These are phyloP conservation scores for Aphelinus atriplicis DNA, from an alignment of 1,140 invertebrate species.

Conservation along the genomic window DNA sequence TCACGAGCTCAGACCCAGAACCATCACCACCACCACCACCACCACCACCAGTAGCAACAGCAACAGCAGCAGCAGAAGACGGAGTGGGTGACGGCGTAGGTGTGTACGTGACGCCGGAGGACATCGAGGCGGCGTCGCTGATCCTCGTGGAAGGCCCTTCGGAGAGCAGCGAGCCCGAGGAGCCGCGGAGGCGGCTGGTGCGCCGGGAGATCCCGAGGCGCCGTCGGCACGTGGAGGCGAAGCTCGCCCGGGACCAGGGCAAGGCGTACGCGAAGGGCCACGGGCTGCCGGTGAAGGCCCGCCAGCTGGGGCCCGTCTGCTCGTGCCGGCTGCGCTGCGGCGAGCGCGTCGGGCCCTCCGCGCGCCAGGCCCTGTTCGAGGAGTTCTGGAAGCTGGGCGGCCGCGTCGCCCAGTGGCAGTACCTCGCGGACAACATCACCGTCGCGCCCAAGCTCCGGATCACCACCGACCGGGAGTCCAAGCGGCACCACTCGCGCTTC, in stretches of 20 bases:
- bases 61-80: too few relatives aligned
- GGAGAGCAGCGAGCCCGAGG: too few relatives aligned
- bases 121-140: too few relatives aligned
- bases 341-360: not conserved
- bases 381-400: constrained; percentile 14
- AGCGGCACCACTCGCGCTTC: not conserved
- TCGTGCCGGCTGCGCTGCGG: not conserved
- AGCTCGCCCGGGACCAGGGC: not conserved
- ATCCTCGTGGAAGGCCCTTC: too few relatives aligned
- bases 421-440: not conserved
- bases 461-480: not conserved
- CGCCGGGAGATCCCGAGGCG: too few relatives aligned
- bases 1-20: too few relatives aligned
- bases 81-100: too few relatives aligned
- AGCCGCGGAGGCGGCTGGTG: too few relatives aligned
- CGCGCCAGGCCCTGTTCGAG: not conserved
- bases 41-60: too few relatives aligned
- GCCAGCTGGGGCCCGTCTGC: constrained; percentile 1
- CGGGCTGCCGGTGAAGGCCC: not conserved
- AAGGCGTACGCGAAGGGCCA: constrained; percentile 3
- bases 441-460: not conserved
- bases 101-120: too few relatives aligned
- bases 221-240: too few relatives aligned
- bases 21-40: too few relatives aligned
- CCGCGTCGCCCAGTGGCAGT: constrained; percentile 26